Evolutionary conservation across 1,140 invertebrate species (phyloP).

Genomic region (Limonius californicus): DNA sequence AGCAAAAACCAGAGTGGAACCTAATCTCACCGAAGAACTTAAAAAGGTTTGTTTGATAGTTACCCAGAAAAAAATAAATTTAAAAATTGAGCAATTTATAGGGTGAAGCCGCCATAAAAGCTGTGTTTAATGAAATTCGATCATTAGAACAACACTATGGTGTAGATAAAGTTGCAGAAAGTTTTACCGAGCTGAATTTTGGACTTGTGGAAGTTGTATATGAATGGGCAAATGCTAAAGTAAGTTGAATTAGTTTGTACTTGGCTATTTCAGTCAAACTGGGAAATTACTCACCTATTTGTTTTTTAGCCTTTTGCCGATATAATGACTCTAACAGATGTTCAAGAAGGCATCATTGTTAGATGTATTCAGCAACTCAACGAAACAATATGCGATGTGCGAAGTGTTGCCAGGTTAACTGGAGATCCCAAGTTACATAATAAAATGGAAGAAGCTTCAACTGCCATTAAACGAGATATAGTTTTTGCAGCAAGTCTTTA

Average conservation of each 20-base stretch:
- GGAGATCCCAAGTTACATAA: slow-evolving; percentile 85
- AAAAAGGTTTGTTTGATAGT: too few relatives aligned
- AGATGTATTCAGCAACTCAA: slow-evolving; percentile 95
- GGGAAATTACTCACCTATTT: too few relatives aligned
- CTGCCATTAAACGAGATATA: slow-evolving; percentile 93
- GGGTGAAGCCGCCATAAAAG: slow-evolving; percentile 55
- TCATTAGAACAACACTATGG: slow-evolving; percentile 51
- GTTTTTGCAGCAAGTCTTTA: slow-evolving; percentile 98
- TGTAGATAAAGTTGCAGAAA: slow-evolving; percentile 15
- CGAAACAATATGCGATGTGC: slow-evolving; percentile 88
- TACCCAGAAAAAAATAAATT: too few relatives aligned
- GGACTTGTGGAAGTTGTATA: slow-evolving; percentile 90
- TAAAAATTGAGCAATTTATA: too few relatives aligned
- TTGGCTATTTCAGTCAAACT: too few relatives aligned
- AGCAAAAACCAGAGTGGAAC: slow-evolving; percentile 60
- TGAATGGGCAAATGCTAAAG: slow-evolving; percentile 89
- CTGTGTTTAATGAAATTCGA: slow-evolving; percentile 47
- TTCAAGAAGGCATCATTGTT: slow-evolving; percentile 98
- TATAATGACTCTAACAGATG: slow-evolving; percentile 88
- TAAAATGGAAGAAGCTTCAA: slow-evolving; percentile 95
- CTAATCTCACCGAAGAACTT: slow-evolving; percentile 52
- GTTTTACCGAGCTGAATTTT: slow-evolving; percentile 71
- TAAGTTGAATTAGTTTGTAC: too few relatives aligned
- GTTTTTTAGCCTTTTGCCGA: slow-evolving; percentile 80
- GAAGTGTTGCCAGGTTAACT: slow-evolving; percentile 88